These are phyloP conservation scores for Kryphioiulus occultus DNA, from an alignment of 2,888 invertebrate genomes.

Conservation along the genomic window DNA sequence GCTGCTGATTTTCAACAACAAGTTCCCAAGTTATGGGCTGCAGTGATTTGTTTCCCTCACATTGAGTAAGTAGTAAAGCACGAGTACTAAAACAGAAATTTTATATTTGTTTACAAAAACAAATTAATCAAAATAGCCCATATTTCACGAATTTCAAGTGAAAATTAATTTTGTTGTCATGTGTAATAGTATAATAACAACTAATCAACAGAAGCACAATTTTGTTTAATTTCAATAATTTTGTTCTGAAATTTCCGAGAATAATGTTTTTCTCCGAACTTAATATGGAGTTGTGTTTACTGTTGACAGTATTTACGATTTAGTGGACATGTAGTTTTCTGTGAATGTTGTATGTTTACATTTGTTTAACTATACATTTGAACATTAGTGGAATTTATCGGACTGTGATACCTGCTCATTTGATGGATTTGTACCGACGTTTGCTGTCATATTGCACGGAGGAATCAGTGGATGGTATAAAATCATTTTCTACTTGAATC, in stretches of 20 bases:
- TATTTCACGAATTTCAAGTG: no score
- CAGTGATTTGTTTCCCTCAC: slow-evolving; percentile 55
- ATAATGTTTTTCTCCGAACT: no score
- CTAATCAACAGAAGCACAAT: no score
- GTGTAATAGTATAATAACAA: no score
- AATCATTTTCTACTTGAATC: background rate
- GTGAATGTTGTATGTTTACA: background rate
- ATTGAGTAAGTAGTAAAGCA: slow-evolving; percentile 52
- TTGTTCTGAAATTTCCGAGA: no score
- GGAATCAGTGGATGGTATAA: slow-evolving; percentile 35
- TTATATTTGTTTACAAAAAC: no score
- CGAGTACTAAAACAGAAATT: background rate
- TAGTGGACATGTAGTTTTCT: no score
- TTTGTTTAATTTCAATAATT: no score
- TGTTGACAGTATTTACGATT: no score
- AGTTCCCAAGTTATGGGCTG: slow-evolving; percentile 57
- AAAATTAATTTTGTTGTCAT: no score
- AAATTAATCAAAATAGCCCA: no score
- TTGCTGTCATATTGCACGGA: background rate
- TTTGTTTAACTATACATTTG: slow-evolving; percentile 29
- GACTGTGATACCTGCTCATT: slow-evolving; percentile 25
- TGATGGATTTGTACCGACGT: slow-evolving; percentile 42
- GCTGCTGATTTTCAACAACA: slow-evolving; percentile 51
- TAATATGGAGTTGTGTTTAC: no score
- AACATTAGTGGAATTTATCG: background rate